phyloP scores from a whole-genome alignment of 23 tunicate genomes.

The Pegea sp. region DNA sequence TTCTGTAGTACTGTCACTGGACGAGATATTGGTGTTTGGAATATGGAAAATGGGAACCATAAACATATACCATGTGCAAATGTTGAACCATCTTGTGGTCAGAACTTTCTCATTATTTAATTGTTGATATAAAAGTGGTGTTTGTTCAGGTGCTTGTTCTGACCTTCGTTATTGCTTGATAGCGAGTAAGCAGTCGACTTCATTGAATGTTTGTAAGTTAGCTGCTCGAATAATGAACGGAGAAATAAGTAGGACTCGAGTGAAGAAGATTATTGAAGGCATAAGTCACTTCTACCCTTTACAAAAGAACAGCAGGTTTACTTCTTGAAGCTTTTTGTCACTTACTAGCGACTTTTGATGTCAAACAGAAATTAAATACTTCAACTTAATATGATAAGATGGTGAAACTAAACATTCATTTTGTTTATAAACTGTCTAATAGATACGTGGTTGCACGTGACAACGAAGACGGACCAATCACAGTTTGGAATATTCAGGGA shows the following conservation, averaged over 20 bases:
- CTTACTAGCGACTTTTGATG: too few relatives aligned
- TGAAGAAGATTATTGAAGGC: slow-evolving; percentile 22
- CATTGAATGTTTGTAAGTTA: slow-evolving; percentile 43
- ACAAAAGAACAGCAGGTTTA: slow-evolving; percentile 23
- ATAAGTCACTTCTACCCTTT: slow-evolving; percentile 58
- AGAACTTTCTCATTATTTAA: too few relatives aligned
- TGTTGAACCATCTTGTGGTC: too few relatives aligned
- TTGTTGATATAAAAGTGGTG: too few relatives aligned
- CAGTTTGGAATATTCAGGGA: slow-evolving; percentile 76
- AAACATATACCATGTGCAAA: slow-evolving; percentile 39
- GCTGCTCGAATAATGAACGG: slow-evolving; percentile 41
- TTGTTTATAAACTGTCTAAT: not conserved
- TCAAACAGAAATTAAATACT: too few relatives aligned
- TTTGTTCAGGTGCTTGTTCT: slow-evolving; percentile 25
- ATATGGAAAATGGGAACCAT: slow-evolving; percentile 46
- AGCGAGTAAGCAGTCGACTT: slow-evolving; percentile 6
- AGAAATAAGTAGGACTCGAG: slow-evolving; percentile 41
- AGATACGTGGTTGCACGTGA: slow-evolving; percentile 87
- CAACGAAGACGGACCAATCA: slow-evolving; percentile 56
- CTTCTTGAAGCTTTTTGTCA: too few relatives aligned
- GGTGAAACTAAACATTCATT: too few relatives aligned
- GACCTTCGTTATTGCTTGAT: slow-evolving; percentile 81
- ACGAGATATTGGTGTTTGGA: slow-evolving; percentile 54
- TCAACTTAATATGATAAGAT: too few relatives aligned
- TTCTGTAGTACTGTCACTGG: slow-evolving; percentile 15